These are phyloP conservation scores for Sphaerophoria taeniata DNA, from an alignment of 2,888 invertebrate genomes.

Conservation along the genomic window DNA sequence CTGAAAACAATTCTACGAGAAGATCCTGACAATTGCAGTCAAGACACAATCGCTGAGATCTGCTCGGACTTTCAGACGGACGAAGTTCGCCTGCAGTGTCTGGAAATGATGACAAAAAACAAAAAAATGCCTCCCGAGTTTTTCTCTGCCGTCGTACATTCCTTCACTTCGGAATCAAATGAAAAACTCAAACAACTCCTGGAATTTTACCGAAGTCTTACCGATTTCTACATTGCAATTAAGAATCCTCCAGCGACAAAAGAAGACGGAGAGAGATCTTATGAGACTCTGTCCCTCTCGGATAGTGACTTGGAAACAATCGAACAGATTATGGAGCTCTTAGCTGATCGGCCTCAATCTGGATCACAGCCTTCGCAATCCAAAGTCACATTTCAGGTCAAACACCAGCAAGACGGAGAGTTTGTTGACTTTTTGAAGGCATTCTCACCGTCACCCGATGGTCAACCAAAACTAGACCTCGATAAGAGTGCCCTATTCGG, in stretches of 20 bases:
- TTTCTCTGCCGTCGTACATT: constrained; percentile 84
- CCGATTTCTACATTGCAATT: constrained; percentile 80
- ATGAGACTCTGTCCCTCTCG: constrained; percentile 77
- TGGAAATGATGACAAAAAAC: constrained; percentile 88
- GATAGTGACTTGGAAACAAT: constrained; percentile 85
- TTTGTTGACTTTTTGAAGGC: constrained; percentile 84
- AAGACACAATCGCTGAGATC: constrained; percentile 78
- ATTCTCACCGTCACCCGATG: constrained; percentile 77
- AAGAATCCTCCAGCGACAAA: constrained; percentile 72
- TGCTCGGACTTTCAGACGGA: constrained; percentile 88
- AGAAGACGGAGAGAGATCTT: constrained; percentile 73
- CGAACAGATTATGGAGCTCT: constrained; percentile 86
- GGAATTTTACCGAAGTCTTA: constrained; percentile 78
- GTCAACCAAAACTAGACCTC: constrained; percentile 80
- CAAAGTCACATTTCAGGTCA: constrained; percentile 85
- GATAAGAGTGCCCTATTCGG: constrained; percentile 79
- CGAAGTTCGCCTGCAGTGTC: constrained; percentile 88
- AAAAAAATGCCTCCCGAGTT: constrained; percentile 86
- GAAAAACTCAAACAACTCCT: constrained; percentile 79
- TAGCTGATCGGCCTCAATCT: constrained; percentile 76
- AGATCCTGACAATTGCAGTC: constrained; percentile 82
- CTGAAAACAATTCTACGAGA: constrained; percentile 87
- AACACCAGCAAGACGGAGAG: constrained; percentile 84
- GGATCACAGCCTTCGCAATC: constrained; percentile 80
- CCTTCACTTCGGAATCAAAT: constrained; percentile 79